A percentile compares a stretch with the other conserved stretches of the same genome.
Conservation (phyloP, 2,113 vertebrate species). For the Dipodomys stephensi region DNA sequence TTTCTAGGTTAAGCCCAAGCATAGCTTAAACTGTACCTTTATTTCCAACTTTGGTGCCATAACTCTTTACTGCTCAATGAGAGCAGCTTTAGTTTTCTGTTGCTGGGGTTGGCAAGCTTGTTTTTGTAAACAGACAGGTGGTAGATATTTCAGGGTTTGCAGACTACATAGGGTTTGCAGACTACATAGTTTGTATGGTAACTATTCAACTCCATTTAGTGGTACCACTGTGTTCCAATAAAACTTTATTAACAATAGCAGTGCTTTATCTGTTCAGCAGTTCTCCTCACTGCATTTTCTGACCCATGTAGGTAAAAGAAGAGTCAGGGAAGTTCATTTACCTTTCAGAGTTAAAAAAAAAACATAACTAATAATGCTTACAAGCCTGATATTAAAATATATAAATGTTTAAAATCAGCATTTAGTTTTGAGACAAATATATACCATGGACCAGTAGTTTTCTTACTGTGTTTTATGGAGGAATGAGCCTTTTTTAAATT, state of each 20-base stretch:
- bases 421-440: neutral
- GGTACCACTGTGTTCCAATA: neutral
- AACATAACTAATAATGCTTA: neutral
- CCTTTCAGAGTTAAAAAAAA: conserved; percentile 4
- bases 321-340: neutral
- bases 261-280: neutral
- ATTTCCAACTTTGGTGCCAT: conserved; percentile 34
- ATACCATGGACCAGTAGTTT: neutral
- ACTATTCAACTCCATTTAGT: neutral
- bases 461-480: neutral
- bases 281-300: neutral
- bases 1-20: conserved; percentile 50
- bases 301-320: neutral
- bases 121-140: neutral
- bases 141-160: conserved; percentile 11
- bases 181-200: neutral
- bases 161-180: neutral
- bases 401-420: conserved; percentile 5
- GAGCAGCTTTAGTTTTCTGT: conserved; percentile 30
- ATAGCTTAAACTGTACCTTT: neutral
- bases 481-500: neutral
- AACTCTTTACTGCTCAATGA: neutral
- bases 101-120: neutral
- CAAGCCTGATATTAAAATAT: conserved; percentile 1
- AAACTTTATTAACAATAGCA: conserved; percentile 1